Evolutionary conservation across 2,113 vertebrate species (phyloP).

Genomic region (Dermatemys mawii): DNA sequence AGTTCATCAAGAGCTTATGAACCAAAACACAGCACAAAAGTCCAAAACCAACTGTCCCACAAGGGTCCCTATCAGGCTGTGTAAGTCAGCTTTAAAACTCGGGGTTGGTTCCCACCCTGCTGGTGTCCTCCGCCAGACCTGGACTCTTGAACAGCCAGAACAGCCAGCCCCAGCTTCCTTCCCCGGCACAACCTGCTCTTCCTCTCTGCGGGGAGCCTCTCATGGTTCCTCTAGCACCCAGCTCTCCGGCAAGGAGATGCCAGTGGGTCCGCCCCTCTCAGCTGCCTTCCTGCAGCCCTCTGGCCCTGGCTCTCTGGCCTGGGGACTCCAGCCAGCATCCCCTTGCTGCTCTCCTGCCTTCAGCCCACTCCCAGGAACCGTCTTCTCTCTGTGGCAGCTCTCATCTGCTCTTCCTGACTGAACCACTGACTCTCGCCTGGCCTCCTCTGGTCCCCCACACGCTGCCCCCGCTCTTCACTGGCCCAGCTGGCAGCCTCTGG

Average conservation of each 20-base stretch:
- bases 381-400: neutral
- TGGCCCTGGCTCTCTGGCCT: neutral
- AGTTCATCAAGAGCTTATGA: neutral
- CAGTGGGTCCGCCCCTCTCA: neutral
- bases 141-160: neutral
- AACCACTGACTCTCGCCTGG: neutral
- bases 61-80: neutral
- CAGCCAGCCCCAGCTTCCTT: neutral
- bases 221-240: neutral
- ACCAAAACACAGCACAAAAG: neutral
- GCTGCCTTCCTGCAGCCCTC: no score
- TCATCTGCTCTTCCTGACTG: no score
- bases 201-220: neutral
- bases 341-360: neutral
- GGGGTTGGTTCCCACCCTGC: neutral
- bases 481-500: neutral
- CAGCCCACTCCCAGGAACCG: neutral
- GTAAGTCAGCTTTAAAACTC: neutral
- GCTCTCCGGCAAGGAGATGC: neutral
- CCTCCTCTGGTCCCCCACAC: neutral
- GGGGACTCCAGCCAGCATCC: neutral
- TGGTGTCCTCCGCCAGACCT: neutral
- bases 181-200: neutral
- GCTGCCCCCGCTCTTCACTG: neutral
- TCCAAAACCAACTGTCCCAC: neutral